A percentile compares a stretch with the other conserved stretches of the same genome.
Evolutionary conservation across 2,888 invertebrate genomes (phyloP).

Genomic region (Nymphalis polychloros): DNA sequence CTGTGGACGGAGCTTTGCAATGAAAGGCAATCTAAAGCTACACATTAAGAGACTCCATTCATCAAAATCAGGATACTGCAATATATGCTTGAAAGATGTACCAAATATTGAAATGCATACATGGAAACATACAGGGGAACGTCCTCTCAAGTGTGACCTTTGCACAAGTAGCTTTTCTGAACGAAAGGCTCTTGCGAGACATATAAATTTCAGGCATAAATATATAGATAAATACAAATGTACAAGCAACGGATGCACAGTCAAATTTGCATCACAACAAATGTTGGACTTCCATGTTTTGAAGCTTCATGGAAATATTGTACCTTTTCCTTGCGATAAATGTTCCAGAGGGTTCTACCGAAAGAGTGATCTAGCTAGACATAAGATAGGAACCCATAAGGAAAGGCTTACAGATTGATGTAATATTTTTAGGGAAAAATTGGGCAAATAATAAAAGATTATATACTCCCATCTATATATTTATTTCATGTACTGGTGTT

Average conservation of each 20-base stretch:
- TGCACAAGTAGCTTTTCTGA: slow-evolving; percentile 65
- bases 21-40: slow-evolving; percentile 75
- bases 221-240: slow-evolving; percentile 64
- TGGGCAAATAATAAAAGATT: slow-evolving; percentile 22
- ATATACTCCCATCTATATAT: slow-evolving; percentile 30
- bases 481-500: slow-evolving; percentile 33
- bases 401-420: slow-evolving; percentile 49
- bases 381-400: slow-evolving; percentile 67
- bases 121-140: slow-evolving; percentile 79
- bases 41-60: slow-evolving; percentile 79
- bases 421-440: slow-evolving; percentile 20
- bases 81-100: slow-evolving; percentile 73
- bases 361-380: slow-evolving; percentile 68
- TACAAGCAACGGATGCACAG: slow-evolving; percentile 54
- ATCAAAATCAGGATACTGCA: slow-evolving; percentile 78
- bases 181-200: slow-evolving; percentile 61
- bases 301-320: slow-evolving; percentile 61
- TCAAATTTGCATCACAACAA: slow-evolving; percentile 61
- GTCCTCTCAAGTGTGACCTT: slow-evolving; percentile 65
- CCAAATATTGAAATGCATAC: slow-evolving; percentile 79
- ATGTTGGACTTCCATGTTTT: slow-evolving; percentile 68
- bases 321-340: slow-evolving; percentile 63
- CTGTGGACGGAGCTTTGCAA: slow-evolving; percentile 67
- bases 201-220: slow-evolving; percentile 66
- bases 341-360: slow-evolving; percentile 71